Conservation (phyloP, 2,113 vertebrate species). For the Ptilorrhoa leucosticta region DNA sequence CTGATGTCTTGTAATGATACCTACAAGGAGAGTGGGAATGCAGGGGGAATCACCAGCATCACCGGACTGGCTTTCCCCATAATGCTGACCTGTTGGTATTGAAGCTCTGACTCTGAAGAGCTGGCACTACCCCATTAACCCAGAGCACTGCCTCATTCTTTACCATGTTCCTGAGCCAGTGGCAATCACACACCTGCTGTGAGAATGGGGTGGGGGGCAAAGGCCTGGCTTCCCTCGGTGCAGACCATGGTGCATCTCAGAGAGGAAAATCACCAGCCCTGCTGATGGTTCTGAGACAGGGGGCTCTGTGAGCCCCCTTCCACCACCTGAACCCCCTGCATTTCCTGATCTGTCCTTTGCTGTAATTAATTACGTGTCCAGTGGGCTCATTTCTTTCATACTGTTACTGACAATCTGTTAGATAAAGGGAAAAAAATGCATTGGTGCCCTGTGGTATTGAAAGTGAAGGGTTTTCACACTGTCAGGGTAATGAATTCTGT, state of each 20-base stretch:
- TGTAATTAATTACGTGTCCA: constrained; percentile 63
- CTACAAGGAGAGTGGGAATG: neutral
- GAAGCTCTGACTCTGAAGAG: neutral
- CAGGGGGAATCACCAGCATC: rapidly evolving
- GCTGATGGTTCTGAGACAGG: neutral
- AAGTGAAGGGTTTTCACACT: constrained; percentile 75
- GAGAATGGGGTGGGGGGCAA: rapidly evolving
- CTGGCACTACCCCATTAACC: neutral
- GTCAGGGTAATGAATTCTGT: constrained; percentile 82
- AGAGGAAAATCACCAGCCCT: neutral
- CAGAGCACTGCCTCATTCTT: neutral
- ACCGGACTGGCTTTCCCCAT: neutral
- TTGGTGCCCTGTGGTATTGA: constrained; percentile 70
- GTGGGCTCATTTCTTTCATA: constrained; percentile 45
- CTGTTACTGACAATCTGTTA: constrained; percentile 64
- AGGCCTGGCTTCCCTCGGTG: rapidly evolving
- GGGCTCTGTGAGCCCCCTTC: neutral
- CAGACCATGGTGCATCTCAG: rapidly evolving
- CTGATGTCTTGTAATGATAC: neutral
- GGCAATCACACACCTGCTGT: neutral
- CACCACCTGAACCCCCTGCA: neutral
- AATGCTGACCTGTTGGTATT: neutral
- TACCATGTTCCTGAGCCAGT: neutral
- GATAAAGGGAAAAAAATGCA: constrained; percentile 50
- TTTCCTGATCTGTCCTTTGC: constrained; percentile 33